Conservation (phyloP, 2,888 invertebrate species). For the Smittia sp. region DNA sequence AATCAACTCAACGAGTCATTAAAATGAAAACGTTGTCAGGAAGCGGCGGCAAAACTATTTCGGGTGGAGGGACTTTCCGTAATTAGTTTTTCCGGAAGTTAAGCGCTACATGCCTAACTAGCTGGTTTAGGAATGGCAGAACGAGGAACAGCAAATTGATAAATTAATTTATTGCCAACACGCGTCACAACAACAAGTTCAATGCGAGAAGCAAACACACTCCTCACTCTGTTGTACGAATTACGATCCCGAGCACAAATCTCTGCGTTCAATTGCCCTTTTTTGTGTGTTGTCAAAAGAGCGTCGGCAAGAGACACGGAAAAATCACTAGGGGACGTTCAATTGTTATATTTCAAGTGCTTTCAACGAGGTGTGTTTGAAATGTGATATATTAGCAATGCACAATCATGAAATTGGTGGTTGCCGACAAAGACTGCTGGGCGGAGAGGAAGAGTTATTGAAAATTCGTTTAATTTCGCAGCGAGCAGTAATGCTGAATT, state of each 20-base stretch:
- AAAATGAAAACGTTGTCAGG: conserved; percentile 1
- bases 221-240: neutral
- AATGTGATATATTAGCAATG: conserved; percentile 27
- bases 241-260: conserved; percentile 17
- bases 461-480: neutral
- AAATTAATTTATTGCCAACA: conserved; percentile 40
- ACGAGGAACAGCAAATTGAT: conserved; percentile 30
- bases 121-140: neutral
- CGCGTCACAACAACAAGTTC: conserved; percentile 40
- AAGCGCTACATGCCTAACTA: neutral
- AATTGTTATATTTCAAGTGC: conserved; percentile 23
- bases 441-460: neutral
- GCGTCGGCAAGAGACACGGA: neutral
- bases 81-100: conserved; percentile 25
- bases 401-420: neutral
- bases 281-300: conserved; percentile 16
- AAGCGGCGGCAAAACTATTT: neutral
- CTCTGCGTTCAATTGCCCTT: conserved; percentile 40
- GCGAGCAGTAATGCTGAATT: neutral
- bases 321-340: conserved; percentile 9
- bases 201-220: conserved; percentile 10
- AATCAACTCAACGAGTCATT: neutral
- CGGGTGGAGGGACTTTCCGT: neutral
- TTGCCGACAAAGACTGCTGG: neutral
- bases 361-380: conserved; percentile 27